Evolutionary conservation across 2,888 invertebrate species (phyloP), one percentile per base, ranked within the genome.

Genomic region (Clunio marinus): DNA sequence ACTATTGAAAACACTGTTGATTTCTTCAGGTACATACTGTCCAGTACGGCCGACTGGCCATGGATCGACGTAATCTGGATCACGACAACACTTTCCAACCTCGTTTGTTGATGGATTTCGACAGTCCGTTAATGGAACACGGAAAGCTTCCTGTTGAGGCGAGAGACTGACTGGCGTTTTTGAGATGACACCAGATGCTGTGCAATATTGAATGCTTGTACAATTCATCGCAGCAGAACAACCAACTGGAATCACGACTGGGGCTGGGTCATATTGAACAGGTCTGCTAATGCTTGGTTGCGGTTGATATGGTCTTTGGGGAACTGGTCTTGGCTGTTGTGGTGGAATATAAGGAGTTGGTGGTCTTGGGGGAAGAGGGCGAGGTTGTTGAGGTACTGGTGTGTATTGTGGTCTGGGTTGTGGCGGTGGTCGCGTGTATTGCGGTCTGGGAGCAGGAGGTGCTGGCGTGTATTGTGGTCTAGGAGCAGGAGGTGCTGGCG

Each of bases 201-300:
- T 88, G 77, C 93, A 93, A 76, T 83, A 91, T 72, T 87, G 85
- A 72, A 89, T 85, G 70, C 86, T 85, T 0, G 92, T 91, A 75
- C 93, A 91, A 73, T 91, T 86, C 66, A 93, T 80, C 0, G 93
- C 93, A 0, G 93, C 92, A 1, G 93, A 90, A 74, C 93, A 93
- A 63, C 88, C 90, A 0, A 85, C 78, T 32, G 86, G 85, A 27
- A 70, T 73, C 71, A 57, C 60, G 73, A 62, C 72, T 72, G 71
- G 70, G 37, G 32, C 45, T 17, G 32, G 77, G 77, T 72, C 75
- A 75, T 70, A 77, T 77, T 41, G 7, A 5, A 41, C 41, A 63
- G 75, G 76, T 2, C 75, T 75, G 13, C 78, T 77, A 2, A 78
- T 28, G 51, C n/a, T 27, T 35, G 32, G 27, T 27, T 35, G 69